phyloP scores from a whole-genome alignment of 2,888 invertebrate genomes.

The Erebia epiphron region DNA sequence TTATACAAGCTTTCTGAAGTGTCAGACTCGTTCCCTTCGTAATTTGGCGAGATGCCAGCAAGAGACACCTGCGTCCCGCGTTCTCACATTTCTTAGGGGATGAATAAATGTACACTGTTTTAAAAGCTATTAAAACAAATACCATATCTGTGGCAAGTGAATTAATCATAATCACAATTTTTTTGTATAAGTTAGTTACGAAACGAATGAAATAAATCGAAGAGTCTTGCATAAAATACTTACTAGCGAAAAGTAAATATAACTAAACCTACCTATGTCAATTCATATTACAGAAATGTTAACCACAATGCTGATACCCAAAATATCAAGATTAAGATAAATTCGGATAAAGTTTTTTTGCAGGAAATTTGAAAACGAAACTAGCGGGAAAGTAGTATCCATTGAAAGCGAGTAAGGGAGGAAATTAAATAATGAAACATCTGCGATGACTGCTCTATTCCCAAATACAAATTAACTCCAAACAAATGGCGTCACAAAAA shows the following conservation, averaged over 20 bases:
- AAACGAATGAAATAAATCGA: too few species aligned
- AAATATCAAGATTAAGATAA: background rate
- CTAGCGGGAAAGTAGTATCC: background rate
- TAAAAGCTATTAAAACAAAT: constrained; percentile 10
- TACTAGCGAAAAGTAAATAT: background rate
- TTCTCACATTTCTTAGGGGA: constrained; percentile 20
- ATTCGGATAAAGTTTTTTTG: background rate
- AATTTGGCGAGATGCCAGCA: constrained; percentile 42
- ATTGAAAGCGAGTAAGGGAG: constrained; percentile 39
- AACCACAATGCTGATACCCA: background rate
- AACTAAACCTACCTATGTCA: background rate
- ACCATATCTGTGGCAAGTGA: background rate
- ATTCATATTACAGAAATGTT: background rate
- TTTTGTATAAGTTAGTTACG: background rate
- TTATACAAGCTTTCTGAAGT: constrained; percentile 32
- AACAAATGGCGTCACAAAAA: constrained; percentile 71
- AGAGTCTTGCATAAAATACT: too few species aligned
- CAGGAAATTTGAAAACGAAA: background rate
- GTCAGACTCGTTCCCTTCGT: constrained; percentile 40
- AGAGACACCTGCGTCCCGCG: constrained; percentile 40
- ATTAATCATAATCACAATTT: background rate
- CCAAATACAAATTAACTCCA: constrained; percentile 55
- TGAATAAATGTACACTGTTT: constrained; percentile 19
- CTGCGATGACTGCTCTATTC: constrained; percentile 58
- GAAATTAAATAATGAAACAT: constrained; percentile 68